Evolutionary conservation across 2,797 vertebrate species (phyloP), one percentile per base, ranked within the genome.

Genomic region (Coendou prehensilis): DNA sequence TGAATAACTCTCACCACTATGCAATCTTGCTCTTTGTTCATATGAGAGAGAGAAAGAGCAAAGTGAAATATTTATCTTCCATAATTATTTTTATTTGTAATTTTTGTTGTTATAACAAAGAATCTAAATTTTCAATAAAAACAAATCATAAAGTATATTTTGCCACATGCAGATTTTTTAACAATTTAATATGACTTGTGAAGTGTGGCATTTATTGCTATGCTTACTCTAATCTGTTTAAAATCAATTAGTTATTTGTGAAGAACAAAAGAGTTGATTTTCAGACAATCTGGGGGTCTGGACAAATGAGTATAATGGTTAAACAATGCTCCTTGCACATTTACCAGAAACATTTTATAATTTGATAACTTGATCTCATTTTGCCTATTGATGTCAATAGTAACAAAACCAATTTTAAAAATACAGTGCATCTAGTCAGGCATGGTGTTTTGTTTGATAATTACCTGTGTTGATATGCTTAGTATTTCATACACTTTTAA

Each of bases 101-200:
- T 30, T 78, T 33, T 50, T 87, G 3, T 91, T 56, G 4, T 47
- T 82, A 91, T 0, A 94, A 41, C 11, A 88, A 75, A 26, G 37
- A 33, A 17, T 9, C 5, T 37, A 28, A 78, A 76, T 67, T 9
- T 90, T 71, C 22, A 54, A 59, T 69, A 28, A 87, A 50, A 93
- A 59, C 1, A 61, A n/a, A 57, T 30, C 1, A 64, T 75, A 50
- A 45, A 9, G 11, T 50, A 10, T n/a, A 52, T 61, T 86, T 84
- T 86, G 41, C 50, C 85, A 63, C 10, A 75, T 18, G 73, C 30
- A 41, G 47, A 69, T 79, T 75, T 67, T 89, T 79, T 59, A 87
- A 87, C 9, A 61, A 2, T 45, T 52, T 23, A 47, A 9, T 85
- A 78, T 82, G 28, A 13, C 1, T 20, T 56, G 10, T 52, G 15